Conservation (phyloP, 2,888 invertebrate genomes). For the Belgica antarctica region DNA sequence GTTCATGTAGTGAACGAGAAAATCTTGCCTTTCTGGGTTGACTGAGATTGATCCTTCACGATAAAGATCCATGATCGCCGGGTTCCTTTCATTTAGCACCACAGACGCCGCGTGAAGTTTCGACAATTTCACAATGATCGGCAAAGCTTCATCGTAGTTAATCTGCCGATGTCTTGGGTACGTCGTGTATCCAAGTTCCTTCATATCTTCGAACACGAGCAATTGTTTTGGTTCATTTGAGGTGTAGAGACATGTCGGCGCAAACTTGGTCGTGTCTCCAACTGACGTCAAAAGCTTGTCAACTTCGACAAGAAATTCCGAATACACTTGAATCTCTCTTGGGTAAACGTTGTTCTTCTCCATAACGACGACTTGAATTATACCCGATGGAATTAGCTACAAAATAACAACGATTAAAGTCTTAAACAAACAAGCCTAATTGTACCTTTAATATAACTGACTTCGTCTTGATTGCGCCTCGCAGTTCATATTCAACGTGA, state of each 20-base stretch:
- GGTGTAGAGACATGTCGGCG: slow-evolving; percentile 53
- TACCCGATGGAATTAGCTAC: slow-evolving; percentile 50
- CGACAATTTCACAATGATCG: slow-evolving; percentile 58
- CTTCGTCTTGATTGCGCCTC: slow-evolving; percentile 49
- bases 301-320: slow-evolving; percentile 7
- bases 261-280: slow-evolving; percentile 51
- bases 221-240: slow-evolving; percentile 53
- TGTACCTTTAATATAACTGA: slow-evolving; percentile 52
- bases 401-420: slow-evolving; percentile 35
- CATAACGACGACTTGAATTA: slow-evolving; percentile 49
- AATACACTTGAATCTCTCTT: slow-evolving; percentile 46
- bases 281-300: slow-evolving; percentile 47
- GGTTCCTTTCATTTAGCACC: slow-evolving; percentile 49
- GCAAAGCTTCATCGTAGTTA: slow-evolving; percentile 57
- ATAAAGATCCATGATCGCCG: slow-evolving; percentile 51
- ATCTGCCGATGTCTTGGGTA: slow-evolving; percentile 58
- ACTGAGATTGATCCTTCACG: slow-evolving; percentile 52
- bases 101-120: slow-evolving; percentile 60
- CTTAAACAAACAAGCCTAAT: no score
- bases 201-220: slow-evolving; percentile 59
- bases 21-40: slow-evolving; percentile 53
- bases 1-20: slow-evolving; percentile 52
- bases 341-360: slow-evolving; percentile 52
- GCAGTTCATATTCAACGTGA: slow-evolving; percentile 50
- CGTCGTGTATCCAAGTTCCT: slow-evolving; percentile 58